Percentiles rank a stretch among this genome's conserved stretches.
Conservation (phyloP, 2,113 vertebrate species). For the Colinus virginianus region DNA sequence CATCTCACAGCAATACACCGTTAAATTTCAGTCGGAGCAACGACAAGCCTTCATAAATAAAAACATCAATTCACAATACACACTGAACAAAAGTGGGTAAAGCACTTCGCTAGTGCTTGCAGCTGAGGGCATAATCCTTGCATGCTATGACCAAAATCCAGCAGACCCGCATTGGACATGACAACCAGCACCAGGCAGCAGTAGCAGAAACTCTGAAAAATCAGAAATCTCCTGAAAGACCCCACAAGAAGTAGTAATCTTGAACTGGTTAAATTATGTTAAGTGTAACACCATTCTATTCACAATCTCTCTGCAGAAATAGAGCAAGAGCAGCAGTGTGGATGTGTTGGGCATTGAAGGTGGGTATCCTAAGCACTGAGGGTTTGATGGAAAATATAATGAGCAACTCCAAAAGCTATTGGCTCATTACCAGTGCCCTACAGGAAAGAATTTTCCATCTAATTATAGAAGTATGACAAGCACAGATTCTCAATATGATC, state of each 20-base stretch:
- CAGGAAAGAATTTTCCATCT: constrained; percentile 48
- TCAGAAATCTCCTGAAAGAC: background rate
- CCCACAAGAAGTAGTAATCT: background rate
- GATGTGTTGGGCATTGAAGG: background rate
- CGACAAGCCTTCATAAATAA: constrained; percentile 55
- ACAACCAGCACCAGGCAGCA: background rate
- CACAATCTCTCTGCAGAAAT: background rate
- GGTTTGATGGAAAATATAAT: background rate
- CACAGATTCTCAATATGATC: constrained; percentile 36
- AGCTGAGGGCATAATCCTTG: background rate
- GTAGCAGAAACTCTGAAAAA: background rate
- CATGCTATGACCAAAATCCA: fast-evolving
- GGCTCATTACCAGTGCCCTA: constrained; percentile 52
- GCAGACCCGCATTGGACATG: background rate
- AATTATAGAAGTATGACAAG: constrained; percentile 45
- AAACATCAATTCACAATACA: background rate
- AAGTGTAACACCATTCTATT: background rate
- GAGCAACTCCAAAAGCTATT: constrained; percentile 22
- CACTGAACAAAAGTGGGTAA: background rate
- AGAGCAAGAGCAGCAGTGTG: background rate
- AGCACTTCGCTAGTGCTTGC: background rate
- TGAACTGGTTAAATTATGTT: background rate
- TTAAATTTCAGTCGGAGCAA: constrained; percentile 21
- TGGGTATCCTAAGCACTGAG: background rate
- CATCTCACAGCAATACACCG: background rate